A percentile compares a stretch with the other conserved stretches of the same genome.
These are phyloP conservation scores for Dynastes hyllus DNA, from an alignment of 2,888 invertebrate species.

Conservation along the genomic window DNA sequence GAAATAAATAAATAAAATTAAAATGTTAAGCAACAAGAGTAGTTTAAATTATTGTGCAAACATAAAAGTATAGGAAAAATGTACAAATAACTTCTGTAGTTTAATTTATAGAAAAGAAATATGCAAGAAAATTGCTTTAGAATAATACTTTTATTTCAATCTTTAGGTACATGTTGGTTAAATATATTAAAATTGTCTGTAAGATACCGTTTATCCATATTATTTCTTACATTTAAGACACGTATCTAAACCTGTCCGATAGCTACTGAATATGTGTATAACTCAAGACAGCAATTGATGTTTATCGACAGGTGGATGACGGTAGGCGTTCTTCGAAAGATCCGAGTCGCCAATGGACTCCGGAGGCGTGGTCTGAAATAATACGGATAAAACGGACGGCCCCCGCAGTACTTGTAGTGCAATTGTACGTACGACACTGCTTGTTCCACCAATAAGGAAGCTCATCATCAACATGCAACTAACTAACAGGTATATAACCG, in stretches of 20 bases:
- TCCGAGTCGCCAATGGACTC: constrained; percentile 35
- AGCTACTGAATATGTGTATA: background rate
- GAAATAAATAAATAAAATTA: too few relatives aligned
- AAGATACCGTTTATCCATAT: too few relatives aligned
- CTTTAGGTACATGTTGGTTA: too few relatives aligned
- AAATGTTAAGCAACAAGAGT: too few relatives aligned
- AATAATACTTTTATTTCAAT: too few relatives aligned
- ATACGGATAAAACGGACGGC: constrained; percentile 32
- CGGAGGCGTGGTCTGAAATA: constrained; percentile 26
- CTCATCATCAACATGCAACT: constrained; percentile 28
- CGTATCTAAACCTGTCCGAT: background rate
- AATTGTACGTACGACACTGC: constrained; percentile 39
- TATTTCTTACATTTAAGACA: too few relatives aligned
- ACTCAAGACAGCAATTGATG: constrained; percentile 19
- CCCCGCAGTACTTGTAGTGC: constrained; percentile 38
- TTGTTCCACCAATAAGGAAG: constrained; percentile 30
- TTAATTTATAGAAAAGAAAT: too few relatives aligned
- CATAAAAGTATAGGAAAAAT: too few relatives aligned
- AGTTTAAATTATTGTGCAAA: too few relatives aligned
- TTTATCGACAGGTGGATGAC: constrained; percentile 35
- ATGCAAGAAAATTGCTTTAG: too few relatives aligned
- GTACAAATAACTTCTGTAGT: too few relatives aligned
- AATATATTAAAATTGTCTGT: too few relatives aligned
- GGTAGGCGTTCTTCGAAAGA: constrained; percentile 22
- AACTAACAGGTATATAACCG: constrained; percentile 1